Evolutionary conservation across 2,888 invertebrate genomes (phyloP), one percentile per base, ranked within the genome.

Genomic region (Scaptomyza parva): DNA sequence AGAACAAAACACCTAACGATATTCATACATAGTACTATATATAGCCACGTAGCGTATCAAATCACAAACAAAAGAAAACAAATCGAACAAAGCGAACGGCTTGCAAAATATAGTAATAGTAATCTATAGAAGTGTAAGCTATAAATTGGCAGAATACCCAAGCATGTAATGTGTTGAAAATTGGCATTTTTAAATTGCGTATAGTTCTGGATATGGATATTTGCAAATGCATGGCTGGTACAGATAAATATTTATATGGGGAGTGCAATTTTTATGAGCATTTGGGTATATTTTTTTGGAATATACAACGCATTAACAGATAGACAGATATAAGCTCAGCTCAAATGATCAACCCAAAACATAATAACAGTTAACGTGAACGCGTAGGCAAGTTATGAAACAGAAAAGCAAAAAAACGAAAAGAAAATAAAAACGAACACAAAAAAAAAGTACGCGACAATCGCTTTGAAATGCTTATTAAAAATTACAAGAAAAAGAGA

Each of bases 401-500:
- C 59, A 64, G 64, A 53, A 28, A 54, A 39, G 33, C n/a, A 50
- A 61, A 55, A 47, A 33, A 33, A n/a, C n/a, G n/a, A n/a, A n/a
- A n/a, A n/a, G n/a, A 33, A 33, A 12, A 37, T 54, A 72, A 40
- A 39, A 43, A 37, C 12, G 24, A 58, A 67, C 50, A 63, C 41
- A 40, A 52, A 63, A 60, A n/a, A 66, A 65, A 67, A 72, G 66
- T 84, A 84, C 85, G 84, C 84, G 84, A 84, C 84, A 84, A 84
- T 84, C 84, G 84, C 84, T 84, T 84, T 75, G 60, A 88, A 88
- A 88, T 84, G 84, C 84, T 84, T 84, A 87, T 62, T 65, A 51
- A 66, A 39, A 45, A 61, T 50, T n/a, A n/a, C n/a, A n/a, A n/a
- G 28, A 47, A 43, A 43, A 63, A 47, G 26, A 63, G 58, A 78